These are phyloP conservation scores for Labeo rohita DNA, from an alignment of 2,113 vertebrate species.

Conservation along the genomic window DNA sequence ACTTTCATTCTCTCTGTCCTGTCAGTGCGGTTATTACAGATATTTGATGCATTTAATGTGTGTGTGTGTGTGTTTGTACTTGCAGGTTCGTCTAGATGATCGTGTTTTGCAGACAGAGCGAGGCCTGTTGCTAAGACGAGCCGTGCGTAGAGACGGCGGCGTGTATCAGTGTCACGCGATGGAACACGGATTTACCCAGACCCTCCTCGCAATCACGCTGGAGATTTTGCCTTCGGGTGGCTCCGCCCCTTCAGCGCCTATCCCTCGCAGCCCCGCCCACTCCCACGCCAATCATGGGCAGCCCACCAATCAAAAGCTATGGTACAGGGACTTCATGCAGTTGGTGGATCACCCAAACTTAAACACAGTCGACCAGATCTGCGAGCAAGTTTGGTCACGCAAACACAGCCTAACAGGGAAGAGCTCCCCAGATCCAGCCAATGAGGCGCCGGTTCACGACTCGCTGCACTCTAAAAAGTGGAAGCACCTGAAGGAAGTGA, in stretches of 20 bases:
- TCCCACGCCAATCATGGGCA: conserved; percentile 28
- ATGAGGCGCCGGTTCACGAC: conserved; percentile 53
- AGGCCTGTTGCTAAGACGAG: conserved; percentile 85
- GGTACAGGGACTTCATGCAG: conserved; percentile 96
- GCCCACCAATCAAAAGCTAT: conserved; percentile 81
- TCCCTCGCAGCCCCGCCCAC: conserved; percentile 56
- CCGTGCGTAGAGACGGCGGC: conserved; percentile 81
- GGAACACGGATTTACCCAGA: conserved; percentile 93
- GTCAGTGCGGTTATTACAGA: neutral
- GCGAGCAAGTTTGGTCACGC: conserved; percentile 84
- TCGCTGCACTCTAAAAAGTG: conserved; percentile 74
- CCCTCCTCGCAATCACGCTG: conserved; percentile 83
- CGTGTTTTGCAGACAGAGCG: conserved; percentile 80
- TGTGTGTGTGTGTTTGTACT: neutral
- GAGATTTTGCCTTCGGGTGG: conserved; percentile 81
- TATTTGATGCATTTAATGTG: neutral
- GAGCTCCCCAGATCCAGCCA: conserved; percentile 56
- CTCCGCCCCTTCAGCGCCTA: conserved; percentile 62
- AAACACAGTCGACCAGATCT: conserved; percentile 83
- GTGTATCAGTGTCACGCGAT: conserved; percentile 87
- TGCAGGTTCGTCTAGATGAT: conserved; percentile 83
- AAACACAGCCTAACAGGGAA: conserved; percentile 71
- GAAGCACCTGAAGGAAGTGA: conserved; percentile 79
- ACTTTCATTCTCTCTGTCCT: conserved; percentile 15
- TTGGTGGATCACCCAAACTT: conserved; percentile 90